Conservation (phyloP, 2,888 invertebrate genomes). For the Phyllotreta striolata region DNA sequence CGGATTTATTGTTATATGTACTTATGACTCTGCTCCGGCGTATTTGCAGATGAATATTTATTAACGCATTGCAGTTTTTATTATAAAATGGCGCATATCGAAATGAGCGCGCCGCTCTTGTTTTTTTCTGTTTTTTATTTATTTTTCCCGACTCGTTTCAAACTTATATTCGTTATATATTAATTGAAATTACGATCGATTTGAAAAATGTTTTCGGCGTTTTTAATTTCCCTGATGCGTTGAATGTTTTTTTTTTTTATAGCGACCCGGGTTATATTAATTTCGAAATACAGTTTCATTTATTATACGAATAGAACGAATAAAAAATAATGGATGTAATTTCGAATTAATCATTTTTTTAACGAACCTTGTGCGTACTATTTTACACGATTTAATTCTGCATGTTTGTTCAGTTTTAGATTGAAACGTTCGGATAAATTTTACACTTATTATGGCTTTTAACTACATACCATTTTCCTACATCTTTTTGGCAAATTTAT, state of each 20-base stretch:
- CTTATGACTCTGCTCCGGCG: conserved; percentile 52
- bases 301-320: conserved; percentile 15
- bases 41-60: conserved; percentile 58
- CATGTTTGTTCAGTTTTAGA: too few relatives aligned
- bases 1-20: conserved; percentile 57
- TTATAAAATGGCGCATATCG: conserved; percentile 53
- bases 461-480: too few relatives aligned
- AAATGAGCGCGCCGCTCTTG: conserved; percentile 50
- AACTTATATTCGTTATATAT: conserved; percentile 43
- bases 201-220: conserved; percentile 36
- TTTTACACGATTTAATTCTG: too few relatives aligned
- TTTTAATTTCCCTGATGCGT: conserved; percentile 41
- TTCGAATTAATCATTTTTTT: conserved; percentile 15
- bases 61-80: conserved; percentile 51
- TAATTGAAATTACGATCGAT: conserved; percentile 45
- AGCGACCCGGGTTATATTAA: conserved; percentile 29
- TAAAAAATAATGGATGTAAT: conserved; percentile 13
- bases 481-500: too few relatives aligned
- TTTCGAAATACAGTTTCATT: conserved; percentile 26
- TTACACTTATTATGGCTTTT: too few relatives aligned
- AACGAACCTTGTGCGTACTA: not conserved
- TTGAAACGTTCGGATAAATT: too few relatives aligned
- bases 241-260: conserved; percentile 35
- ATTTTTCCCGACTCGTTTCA: too few relatives aligned
- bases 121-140: conserved; percentile 26